Conservation (phyloP, 2,888 invertebrate species). For the Mycogona germanica region DNA sequence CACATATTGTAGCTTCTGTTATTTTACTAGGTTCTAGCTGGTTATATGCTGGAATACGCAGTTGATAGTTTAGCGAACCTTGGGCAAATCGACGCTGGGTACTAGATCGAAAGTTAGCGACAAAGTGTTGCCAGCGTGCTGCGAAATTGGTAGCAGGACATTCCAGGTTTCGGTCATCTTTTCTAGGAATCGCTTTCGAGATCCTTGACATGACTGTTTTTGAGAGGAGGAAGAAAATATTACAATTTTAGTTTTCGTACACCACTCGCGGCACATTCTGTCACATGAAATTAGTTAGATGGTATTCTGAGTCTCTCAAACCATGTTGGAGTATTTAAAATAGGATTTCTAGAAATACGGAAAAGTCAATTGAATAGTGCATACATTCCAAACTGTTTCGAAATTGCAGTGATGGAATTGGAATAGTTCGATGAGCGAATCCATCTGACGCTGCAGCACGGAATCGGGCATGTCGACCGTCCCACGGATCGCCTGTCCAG, state of each 20-base stretch:
- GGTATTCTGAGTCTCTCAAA: no score
- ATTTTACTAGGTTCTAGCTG: no score
- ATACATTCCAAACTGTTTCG: conserved; percentile 49
- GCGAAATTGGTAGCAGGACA: conserved; percentile 74
- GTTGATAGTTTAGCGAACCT: no score
- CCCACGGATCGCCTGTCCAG: conserved; percentile 64
- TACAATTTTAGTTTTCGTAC: conserved; percentile 32
- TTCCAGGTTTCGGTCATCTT: conserved; percentile 77
- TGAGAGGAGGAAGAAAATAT: not conserved
- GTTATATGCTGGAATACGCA: not conserved
- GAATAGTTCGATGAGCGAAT: conserved; percentile 59
- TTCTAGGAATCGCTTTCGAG: conserved; percentile 40
- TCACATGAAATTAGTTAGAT: no score
- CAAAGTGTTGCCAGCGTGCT: conserved; percentile 61
- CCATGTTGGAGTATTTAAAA: no score
- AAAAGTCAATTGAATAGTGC: conserved; percentile 41
- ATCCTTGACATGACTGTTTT: not conserved
- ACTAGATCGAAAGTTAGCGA: conserved; percentile 54
- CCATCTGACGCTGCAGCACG: conserved; percentile 63
- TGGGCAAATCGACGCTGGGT: conserved; percentile 49
- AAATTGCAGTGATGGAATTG: conserved; percentile 77
- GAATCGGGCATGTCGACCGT: conserved; percentile 74
- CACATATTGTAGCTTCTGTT: no score
- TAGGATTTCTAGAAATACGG: no score
- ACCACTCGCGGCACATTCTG: no score